Evolutionary conservation across 2,113 vertebrate species (phyloP).

Genomic region (Galemys pyrenaicus): DNA sequence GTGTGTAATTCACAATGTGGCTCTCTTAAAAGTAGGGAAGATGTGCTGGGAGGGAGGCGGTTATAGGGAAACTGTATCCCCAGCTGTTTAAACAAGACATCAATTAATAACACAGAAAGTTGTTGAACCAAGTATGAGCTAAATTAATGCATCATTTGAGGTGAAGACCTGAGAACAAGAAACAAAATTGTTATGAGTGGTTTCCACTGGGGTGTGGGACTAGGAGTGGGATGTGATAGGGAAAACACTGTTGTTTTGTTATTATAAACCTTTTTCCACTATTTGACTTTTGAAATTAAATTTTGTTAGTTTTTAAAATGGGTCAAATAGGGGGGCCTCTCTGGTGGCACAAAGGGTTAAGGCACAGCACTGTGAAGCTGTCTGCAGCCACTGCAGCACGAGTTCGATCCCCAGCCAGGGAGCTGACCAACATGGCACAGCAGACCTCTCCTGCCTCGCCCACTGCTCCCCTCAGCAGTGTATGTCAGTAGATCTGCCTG

Average conservation of each 20-base stretch:
- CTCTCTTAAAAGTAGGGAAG: background rate
- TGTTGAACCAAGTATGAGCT: background rate
- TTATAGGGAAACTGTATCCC: background rate
- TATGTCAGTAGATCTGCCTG: no score
- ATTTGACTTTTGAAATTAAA: background rate
- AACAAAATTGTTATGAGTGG: background rate
- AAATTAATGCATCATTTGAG: background rate
- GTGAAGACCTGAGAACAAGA: background rate
- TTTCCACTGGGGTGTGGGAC: background rate
- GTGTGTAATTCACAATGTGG: background rate
- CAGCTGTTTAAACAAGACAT: background rate
- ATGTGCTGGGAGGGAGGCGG: background rate
- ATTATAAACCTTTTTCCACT: background rate
- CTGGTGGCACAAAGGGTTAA: no score
- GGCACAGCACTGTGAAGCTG: no score
- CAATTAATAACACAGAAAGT: background rate
- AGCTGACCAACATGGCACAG: no score
- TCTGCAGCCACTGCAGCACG: no score
- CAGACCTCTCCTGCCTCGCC: no score
- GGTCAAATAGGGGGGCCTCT: background rate
- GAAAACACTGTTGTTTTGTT: background rate
- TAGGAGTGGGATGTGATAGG: background rate
- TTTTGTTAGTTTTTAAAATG: background rate
- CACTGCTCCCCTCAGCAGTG: no score
- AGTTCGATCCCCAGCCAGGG: no score